Evolutionary conservation across 1,140 invertebrate genomes (phyloP), one percentile per base, ranked within the genome.

Genomic region (Phymastichus coffea): DNA sequence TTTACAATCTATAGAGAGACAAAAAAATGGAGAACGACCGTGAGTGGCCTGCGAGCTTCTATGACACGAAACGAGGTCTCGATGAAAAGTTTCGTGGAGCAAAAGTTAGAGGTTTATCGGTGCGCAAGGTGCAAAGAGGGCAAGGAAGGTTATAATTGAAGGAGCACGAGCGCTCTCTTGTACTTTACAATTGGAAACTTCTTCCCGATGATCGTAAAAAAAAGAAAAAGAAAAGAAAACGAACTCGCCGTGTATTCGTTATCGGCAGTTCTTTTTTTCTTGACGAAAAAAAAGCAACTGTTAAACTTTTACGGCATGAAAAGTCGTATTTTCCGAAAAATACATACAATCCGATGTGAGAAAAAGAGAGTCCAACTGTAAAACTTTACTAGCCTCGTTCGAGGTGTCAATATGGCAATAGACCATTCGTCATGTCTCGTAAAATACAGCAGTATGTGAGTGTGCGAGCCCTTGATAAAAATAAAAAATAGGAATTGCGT

Each of bases 201-300:
- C n/a, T n/a, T 38, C 23, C 15, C 38, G 43, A 59, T 53, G 41
- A 53, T 53, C 57, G 17, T 59, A 44, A 59, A 59, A 53, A 23
- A 7, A 4, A 25, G 26, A 22, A 35, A 51, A 51, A 41, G n/a
- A n/a, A n/a, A n/a, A n/a, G n/a, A n/a, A n/a, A n/a, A n/a, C n/a
- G n/a, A n/a, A n/a, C 26, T n/a, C n/a, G n/a, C 51, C n/a, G 43
- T 44, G 25, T 12, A 53, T 53, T 53, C 49, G 49, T 40, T 53
- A 53, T 41, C 49, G 14, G 22, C 9, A 22, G 37, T 20, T 35
- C 19, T 35, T 47, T 28, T 19, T 28, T n/a, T n/a, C 30, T 43
- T 52, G 38, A 46, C 22, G 22, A 20, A 53, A n/a, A n/a, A n/a
- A n/a, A n/a, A n/a, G n/a, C n/a, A n/a, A 59, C 30, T 41, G 33